Evolutionary conservation across 2,797 vertebrate genomes (phyloP).

Genomic region (Gambelia wislizenii): DNA sequence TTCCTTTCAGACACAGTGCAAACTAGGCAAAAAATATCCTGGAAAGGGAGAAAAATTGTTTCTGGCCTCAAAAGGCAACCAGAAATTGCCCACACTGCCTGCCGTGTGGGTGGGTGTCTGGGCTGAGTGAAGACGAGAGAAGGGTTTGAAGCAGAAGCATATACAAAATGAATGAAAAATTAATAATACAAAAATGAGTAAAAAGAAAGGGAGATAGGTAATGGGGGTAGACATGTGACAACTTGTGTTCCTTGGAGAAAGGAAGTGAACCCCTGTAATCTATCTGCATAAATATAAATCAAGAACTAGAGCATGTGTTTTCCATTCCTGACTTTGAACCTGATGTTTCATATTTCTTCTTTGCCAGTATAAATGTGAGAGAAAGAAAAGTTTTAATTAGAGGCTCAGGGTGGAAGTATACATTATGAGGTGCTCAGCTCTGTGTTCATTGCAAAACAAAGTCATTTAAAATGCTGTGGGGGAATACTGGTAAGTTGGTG

Average conservation of each 20-base stretch:
- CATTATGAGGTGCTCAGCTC: neutral
- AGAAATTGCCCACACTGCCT: too few species aligned
- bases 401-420: neutral
- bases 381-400: neutral
- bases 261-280: too few species aligned
- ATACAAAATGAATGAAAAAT: too few species aligned
- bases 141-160: too few species aligned
- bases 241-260: neutral
- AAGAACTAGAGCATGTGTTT: neutral
- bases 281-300: too few species aligned
- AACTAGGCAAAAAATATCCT: too few species aligned
- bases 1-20: too few species aligned
- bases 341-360: neutral
- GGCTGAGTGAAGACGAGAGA: too few species aligned
- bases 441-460: neutral
- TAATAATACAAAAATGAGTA: neutral
- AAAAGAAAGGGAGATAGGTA: neutral
- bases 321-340: neutral
- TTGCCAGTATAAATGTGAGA: neutral
- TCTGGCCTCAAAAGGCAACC: too few species aligned
- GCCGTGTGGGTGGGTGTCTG: too few species aligned
- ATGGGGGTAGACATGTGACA: neutral
- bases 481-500: too few species aligned
- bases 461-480: neutral
- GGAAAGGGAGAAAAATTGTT: too few species aligned